A percentile compares a stretch with the other conserved stretches of the same genome.
These are phyloP conservation scores for Leptarthrus brevirostris DNA, from an alignment of 2,888 invertebrate genomes.

Conservation along the genomic window DNA sequence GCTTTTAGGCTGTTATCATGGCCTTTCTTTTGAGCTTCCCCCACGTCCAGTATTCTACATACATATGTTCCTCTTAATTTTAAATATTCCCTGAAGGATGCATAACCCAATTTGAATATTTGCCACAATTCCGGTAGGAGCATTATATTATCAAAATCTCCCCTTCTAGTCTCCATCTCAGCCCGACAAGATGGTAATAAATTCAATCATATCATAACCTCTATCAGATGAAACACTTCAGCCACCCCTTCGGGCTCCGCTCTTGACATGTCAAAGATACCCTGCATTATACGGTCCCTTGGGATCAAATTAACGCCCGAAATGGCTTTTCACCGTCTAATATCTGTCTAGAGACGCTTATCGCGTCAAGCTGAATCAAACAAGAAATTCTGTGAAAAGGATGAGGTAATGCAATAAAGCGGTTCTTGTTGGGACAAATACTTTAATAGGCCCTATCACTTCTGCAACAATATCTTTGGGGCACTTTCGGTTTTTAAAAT, in stretches of 20 bases:
- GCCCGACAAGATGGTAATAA: conserved; percentile 19
- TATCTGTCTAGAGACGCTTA: conserved; percentile 44
- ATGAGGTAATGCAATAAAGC: neutral
- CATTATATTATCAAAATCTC: neutral
- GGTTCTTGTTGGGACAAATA: conserved; percentile 5
- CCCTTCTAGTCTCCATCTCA: conserved; percentile 5
- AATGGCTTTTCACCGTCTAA: conserved; percentile 57
- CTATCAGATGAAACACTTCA: conserved; percentile 41
- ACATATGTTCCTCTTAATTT: neutral
- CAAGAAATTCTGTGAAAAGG: conserved; percentile 21
- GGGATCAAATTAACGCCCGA: conserved; percentile 58
- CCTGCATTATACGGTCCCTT: conserved; percentile 51
- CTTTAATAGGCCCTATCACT: conserved; percentile 18
- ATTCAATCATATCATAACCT: conserved; percentile 48
- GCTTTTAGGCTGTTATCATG: neutral
- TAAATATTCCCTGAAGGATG: neutral
- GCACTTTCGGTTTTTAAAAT: too few relatives aligned
- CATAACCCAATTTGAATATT: conserved; percentile 25
- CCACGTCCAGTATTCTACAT: neutral
- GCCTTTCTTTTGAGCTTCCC: neutral
- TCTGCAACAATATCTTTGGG: too few relatives aligned
- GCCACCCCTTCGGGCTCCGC: neutral
- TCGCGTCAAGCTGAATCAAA: conserved; percentile 51
- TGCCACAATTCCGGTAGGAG: neutral
- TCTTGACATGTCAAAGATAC: conserved; percentile 39